Evolutionary conservation across 2,888 invertebrate genomes (phyloP), one percentile per base, ranked within the genome.

Genomic region (Zelleria hepariella): DNA sequence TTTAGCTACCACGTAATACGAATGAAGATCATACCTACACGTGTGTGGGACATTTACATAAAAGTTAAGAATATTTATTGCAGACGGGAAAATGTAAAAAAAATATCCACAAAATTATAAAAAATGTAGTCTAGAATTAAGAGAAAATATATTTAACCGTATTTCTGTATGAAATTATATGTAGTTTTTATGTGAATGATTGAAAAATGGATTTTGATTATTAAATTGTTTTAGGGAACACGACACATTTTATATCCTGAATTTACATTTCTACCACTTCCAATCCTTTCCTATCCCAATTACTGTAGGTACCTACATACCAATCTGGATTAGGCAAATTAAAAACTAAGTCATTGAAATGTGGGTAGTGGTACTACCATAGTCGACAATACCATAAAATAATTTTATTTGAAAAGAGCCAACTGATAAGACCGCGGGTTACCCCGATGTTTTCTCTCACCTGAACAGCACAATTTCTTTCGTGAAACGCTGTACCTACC

Each of bases 121-220:
- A 58, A 82, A 87, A 87, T 87, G 87, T 77, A 51, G 18, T 23
- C 25, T 75, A 78, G 86, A 83, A 77, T 63, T 86, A 86, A 86
- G 84, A 77, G 78, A 81, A 79, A 86, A 85, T 87, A 87, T 88
- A 88, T 87, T 84, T 88, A 88, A 87, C 80, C 88, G 86, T 88
- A 88, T 88, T 88, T 88, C 88, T 87, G 86, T 88, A 88, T 86
- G 86, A 87, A 86, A 88, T 88, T 87, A 88, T 87, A 88, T 86
- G 88, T 88, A 87, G 87, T 86, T 87, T 87, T 82, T 87, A 88
- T 87, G 87, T 86, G 85, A 77, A 83, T 80, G 77, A 86, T 83
- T 80, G 80, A 84, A 80, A 77, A 78, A 74, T 86, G 82, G 80
- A 79, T 86, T 86, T 87, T 87, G 82, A 86, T 87, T 76, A 74